Base-by-base conservation (phyloP, 2,888 invertebrate genomes). In the Conomelus anceps region DNA sequence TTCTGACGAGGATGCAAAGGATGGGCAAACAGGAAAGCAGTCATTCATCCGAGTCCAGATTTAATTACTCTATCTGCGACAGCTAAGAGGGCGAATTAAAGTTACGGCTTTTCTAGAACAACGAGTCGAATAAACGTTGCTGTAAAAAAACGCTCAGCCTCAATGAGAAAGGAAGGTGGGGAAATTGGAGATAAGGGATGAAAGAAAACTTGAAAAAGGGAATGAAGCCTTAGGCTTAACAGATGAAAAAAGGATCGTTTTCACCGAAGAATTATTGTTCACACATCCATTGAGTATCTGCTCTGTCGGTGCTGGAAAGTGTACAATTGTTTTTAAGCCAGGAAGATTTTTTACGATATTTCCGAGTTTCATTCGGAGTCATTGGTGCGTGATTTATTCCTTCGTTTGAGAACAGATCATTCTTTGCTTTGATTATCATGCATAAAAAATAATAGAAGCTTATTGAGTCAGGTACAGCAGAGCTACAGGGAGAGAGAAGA, bases 61-160 rank as follows among this genome's bases (percentile, higher is more conserved):
- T 86, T 86, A 86, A 86, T 86, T 86, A 86, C 86, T 86, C 29
- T 23, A 86, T 86, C 86, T 86, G 86, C 29, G 86, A 86, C 86
- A 86, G 86, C 63, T 63, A 13, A 86, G 23, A 24, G 29, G 86
- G 86, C 86, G 86, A 86, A 86, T 86, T 86, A 86, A 86, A 86
- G 29, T 86, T 86, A 86, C 29, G 26, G 29, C 86, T 86, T 63
- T 63, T 63, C 63, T 63, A 63, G 63, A 63, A 63, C 63, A 63
- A 63, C 63, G 63, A 63, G 63, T n/a, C 63, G 63, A 63, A 63
- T 63, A n/a, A 63, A 63, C n/a, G 63, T 63, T 63, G 63, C 63
- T n/a, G n/a, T 13, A 63, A 63, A 63, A 63, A 63, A 41, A 41
- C 3, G 7, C 63, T 1, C n/a, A n/a, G 13, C 13, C 34, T 34